phyloP scores from a whole-genome alignment of 2,113 vertebrate genomes.

The Colius striatus region DNA sequence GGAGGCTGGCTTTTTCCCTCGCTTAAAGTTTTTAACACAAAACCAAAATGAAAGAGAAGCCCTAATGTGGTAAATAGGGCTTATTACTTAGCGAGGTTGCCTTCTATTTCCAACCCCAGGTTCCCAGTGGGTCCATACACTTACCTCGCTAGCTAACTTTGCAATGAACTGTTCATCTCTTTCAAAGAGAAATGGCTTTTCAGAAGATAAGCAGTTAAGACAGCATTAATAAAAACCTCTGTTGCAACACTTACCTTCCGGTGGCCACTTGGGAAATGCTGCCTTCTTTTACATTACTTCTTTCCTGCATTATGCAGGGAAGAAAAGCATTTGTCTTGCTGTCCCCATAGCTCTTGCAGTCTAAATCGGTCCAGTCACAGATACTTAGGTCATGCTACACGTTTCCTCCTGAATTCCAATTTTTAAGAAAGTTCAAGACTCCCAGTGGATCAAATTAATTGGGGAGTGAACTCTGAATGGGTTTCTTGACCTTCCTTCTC shows the following conservation, averaged over 20 bases:
- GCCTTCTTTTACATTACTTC: neutral
- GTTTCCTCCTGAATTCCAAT: neutral
- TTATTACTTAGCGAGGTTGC: neutral
- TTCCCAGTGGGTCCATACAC: neutral
- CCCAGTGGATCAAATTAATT: neutral
- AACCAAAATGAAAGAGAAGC: neutral
- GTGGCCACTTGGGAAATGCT: slow-evolving; percentile 5
- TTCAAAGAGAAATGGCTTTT: neutral
- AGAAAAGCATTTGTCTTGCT: neutral
- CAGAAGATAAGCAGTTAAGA: slow-evolving; percentile 25
- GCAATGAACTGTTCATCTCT: slow-evolving; percentile 10
- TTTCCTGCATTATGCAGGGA: neutral
- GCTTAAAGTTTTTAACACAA: neutral
- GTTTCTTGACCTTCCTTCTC: neutral
- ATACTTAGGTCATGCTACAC: neutral
- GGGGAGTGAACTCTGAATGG: neutral
- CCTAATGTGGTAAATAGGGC: neutral
- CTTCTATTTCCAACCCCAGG: neutral
- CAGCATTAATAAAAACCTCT: slow-evolving; percentile 37
- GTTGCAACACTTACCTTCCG: neutral
- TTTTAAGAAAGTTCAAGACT: neutral
- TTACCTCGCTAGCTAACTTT: neutral
- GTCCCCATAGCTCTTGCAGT: neutral
- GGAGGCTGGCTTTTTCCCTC: neutral
- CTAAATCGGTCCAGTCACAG: neutral